Base-by-base conservation (phyloP, 1,140 invertebrate genomes). In the Berghia stephanieae region DNA sequence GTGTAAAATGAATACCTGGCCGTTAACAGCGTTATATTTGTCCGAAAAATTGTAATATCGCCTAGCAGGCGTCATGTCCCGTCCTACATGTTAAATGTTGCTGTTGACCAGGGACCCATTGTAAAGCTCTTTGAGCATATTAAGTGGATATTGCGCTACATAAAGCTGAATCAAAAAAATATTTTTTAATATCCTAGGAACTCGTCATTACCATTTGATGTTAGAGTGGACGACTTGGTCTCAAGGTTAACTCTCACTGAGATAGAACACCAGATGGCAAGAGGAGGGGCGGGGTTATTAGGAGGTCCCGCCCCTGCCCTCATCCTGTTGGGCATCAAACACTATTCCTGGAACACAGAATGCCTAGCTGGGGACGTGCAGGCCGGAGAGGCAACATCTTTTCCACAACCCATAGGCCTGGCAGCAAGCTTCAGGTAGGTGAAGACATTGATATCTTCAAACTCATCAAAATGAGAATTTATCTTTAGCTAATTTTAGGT, bases 301-400 rank as follows among this genome's bases (percentile, higher is more conserved):
- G 83, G 76, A 18, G 81, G 84, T 27, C 87, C 87, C 18, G 83
- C 86, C 27, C 86, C 86, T 16, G 75, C 83, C 0, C 86, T 89
- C 55, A 60, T 68, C 1, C 80, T 85, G 52, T 80, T 89, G 1
- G 85, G 84, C 31, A 86, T 89, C n/a, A 80, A 79, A 6, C 86
- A 83, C 4, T 88, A 86, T 69, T 78, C 76, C 31, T 89, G 87
- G 86, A 82, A 85, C 55, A 88, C 86, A 0, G 87, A 89, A 78
- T 89, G 88, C 82, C 77, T 88, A 16, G 79, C 82, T 10, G 88
- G 88, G 6, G 86, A 86, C 68, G 84, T 70, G 8, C 27, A 40
- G 1, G 75, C 82, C 21, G 88, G 84, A 73, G 80, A 82, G 40
- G 82, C 87, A 10, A 89, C 88, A 4, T 81, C 85, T 10, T 89